phyloP scores from a whole-genome alignment of 1,140 invertebrate genomes.

The Drosophila mojavensis region DNA sequence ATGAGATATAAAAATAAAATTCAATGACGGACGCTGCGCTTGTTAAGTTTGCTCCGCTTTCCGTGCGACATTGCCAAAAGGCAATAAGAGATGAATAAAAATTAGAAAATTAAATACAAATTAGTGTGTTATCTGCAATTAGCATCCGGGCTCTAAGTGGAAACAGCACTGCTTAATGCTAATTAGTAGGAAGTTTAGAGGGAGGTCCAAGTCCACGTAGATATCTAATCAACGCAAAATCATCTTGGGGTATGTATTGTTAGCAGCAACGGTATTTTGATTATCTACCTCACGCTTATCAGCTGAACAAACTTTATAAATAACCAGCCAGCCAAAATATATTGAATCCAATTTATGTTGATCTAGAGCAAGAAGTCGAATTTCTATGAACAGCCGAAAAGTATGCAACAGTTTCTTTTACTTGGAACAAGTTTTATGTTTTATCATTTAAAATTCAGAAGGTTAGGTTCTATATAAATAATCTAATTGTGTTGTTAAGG shows the following conservation, averaged over 20 bases:
- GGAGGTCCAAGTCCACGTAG: constrained; percentile 42
- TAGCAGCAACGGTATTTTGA: constrained; percentile 14
- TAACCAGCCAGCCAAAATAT: neutral
- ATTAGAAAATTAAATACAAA: constrained; percentile 4
- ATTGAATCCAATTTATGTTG: neutral
- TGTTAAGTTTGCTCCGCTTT: constrained; percentile 59
- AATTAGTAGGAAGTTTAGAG: constrained; percentile 27
- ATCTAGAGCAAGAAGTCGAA: neutral
- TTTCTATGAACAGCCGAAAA: constrained; percentile 18
- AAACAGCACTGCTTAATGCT: constrained; percentile 7
- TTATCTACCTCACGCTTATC: constrained; percentile 37
- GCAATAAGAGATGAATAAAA: constrained; percentile 6
- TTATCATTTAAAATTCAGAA: too few species aligned
- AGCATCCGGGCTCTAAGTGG: constrained; percentile 40
- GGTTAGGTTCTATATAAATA: too few species aligned
- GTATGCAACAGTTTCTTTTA: constrained; percentile 14
- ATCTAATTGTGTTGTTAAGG: too few species aligned
- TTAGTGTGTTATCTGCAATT: constrained; percentile 27
- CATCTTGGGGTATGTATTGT: constrained; percentile 42
- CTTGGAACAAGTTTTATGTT: too few species aligned
- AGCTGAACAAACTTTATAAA: constrained; percentile 36
- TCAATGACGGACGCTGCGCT: constrained; percentile 68
- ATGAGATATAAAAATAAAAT: constrained; percentile 67
- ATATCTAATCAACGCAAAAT: constrained; percentile 2
- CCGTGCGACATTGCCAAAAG: constrained; percentile 71